Evolutionary conservation across 2,113 vertebrate species (phyloP).

Genomic region (Poeciliopsis prolifica): DNA sequence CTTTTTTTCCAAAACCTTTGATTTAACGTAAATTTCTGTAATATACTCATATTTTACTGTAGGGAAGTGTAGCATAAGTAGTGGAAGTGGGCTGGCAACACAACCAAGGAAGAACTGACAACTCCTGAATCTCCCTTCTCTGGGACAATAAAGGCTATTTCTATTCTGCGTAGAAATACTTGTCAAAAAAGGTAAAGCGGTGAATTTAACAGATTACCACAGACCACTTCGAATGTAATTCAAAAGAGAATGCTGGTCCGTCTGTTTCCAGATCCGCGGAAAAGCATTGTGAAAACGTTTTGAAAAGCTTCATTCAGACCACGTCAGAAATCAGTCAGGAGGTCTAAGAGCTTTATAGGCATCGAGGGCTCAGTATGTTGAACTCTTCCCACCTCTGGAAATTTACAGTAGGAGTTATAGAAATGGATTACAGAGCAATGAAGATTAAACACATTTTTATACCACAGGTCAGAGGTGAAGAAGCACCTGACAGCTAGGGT

Average conservation of each 20-base stretch:
- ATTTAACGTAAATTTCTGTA: too few relatives aligned
- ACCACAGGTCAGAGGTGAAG: background rate
- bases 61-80: too few relatives aligned
- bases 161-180: too few relatives aligned
- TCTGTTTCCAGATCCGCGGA: background rate
- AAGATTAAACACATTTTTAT: background rate
- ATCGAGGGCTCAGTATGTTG: background rate
- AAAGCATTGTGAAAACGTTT: background rate
- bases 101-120: too few relatives aligned
- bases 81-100: too few relatives aligned
- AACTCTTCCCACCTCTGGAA: background rate
- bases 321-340: background rate
- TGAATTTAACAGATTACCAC: background rate
- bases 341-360: background rate
- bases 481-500: background rate
- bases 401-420: background rate
- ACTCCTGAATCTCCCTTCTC: too few relatives aligned
- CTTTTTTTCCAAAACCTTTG: too few relatives aligned
- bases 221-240: background rate
- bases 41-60: too few relatives aligned
- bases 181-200: too few relatives aligned
- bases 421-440: background rate
- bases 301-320: background rate
- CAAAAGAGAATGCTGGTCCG: background rate
- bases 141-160: too few relatives aligned